Evolutionary conservation across 2,888 invertebrate species (phyloP).

Genomic region (Heteropelma amictum): DNA sequence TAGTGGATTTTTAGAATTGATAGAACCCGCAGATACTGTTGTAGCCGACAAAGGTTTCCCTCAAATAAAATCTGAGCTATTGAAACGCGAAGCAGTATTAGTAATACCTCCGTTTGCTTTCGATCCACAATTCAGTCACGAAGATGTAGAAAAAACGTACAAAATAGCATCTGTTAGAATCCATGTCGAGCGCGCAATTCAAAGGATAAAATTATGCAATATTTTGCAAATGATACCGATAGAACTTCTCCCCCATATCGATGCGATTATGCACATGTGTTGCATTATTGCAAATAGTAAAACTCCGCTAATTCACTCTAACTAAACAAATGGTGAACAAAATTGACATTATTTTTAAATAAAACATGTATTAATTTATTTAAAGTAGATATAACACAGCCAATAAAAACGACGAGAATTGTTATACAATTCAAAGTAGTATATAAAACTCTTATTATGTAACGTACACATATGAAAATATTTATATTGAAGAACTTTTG

Average conservation of each 20-base stretch:
- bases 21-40: constrained; percentile 56
- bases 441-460: neutral
- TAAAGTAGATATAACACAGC: neutral
- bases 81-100: neutral
- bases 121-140: constrained; percentile 3
- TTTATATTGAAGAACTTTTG: neutral
- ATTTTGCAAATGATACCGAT: constrained; percentile 24
- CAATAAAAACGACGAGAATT: neutral
- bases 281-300: constrained; percentile 45
- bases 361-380: neutral
- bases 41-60: constrained; percentile 36
- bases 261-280: constrained; percentile 41
- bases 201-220: constrained; percentile 32
- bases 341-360: neutral
- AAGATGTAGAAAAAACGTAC: constrained; percentile 2
- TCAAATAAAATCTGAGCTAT: constrained; percentile 3
- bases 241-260: constrained; percentile 9
- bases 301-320: neutral
- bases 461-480: neutral
- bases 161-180: constrained; percentile 33
- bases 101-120: constrained; percentile 3
- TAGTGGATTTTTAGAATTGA: too few species aligned
- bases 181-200: constrained; percentile 28
- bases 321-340: neutral
- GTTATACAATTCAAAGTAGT: neutral